Percentiles rank a stretch among this genome's conserved stretches.
Evolutionary conservation across 2,797 vertebrate species (phyloP).

Genomic region (Mallotus villosus): DNA sequence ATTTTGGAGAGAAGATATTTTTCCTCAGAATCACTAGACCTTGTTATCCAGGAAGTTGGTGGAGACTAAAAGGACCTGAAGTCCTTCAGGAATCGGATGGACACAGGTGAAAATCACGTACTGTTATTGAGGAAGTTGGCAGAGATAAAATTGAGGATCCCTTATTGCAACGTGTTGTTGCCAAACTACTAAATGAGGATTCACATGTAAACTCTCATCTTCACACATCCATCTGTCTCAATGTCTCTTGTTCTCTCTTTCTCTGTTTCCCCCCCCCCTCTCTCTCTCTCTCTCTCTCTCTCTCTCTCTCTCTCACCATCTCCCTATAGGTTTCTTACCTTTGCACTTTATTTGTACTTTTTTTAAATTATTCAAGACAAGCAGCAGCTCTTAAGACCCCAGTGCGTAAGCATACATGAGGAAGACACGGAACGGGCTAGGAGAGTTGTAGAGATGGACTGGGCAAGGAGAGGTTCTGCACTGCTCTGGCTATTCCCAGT

Average conservation of each 20-base stretch:
- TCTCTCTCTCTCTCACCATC: constrained; percentile 1
- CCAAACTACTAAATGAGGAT: too few relatives aligned
- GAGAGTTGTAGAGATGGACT: too few relatives aligned
- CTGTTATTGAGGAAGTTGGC: constrained; percentile 32
- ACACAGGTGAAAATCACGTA: too few relatives aligned
- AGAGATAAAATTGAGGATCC: constrained; percentile 28
- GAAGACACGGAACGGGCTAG: too few relatives aligned
- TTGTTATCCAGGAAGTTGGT: too few relatives aligned
- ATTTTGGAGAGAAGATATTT: too few relatives aligned
- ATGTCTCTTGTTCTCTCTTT: background rate
- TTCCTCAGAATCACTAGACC: too few relatives aligned
- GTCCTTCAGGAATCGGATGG: too few relatives aligned
- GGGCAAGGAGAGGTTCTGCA: background rate
- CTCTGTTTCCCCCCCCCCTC: background rate
- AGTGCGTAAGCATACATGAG: constrained; percentile 30
- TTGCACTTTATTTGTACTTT: constrained; percentile 58
- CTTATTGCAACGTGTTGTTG: constrained; percentile 3
- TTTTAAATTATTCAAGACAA: constrained; percentile 69
- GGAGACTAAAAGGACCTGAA: too few relatives aligned
- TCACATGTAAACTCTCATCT: background rate
- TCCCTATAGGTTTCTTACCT: constrained; percentile 33
- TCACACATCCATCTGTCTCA: background rate
- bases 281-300: too few relatives aligned
- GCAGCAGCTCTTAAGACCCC: constrained; percentile 43
- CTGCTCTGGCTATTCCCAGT: constrained; percentile 26